Conservation (phyloP, 2,113 vertebrate genomes). For the Cyrtonyx montezumae region DNA sequence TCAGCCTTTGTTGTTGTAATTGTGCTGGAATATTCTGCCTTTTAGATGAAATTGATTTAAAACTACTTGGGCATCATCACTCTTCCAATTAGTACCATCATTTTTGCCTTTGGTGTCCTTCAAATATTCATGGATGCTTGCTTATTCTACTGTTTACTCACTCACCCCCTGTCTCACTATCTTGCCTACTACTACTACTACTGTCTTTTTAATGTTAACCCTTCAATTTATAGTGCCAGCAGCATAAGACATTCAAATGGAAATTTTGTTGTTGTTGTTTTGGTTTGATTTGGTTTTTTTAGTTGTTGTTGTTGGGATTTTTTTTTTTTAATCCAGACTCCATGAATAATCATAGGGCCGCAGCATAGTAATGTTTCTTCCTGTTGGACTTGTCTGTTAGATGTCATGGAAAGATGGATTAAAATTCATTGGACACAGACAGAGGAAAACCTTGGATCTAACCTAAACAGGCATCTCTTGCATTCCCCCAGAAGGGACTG, state of each 20-base stretch:
- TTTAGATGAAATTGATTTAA: conserved; percentile 3
- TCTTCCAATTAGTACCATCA: background rate
- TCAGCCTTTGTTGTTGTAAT: background rate
- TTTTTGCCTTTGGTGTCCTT: conserved; percentile 32
- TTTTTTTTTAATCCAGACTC: background rate
- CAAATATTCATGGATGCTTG: background rate
- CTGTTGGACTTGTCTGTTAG: conserved; percentile 22
- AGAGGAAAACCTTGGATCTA: background rate
- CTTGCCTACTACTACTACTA: background rate
- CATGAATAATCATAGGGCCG: conserved; percentile 33
- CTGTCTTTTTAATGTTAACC: conserved; percentile 25
- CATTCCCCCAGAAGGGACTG: background rate
- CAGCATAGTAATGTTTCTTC: background rate
- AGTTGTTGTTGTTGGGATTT: no score
- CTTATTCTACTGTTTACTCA: background rate
- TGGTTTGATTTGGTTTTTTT: no score
- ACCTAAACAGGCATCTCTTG: background rate
- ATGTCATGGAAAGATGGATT: background rate
- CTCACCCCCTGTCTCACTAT: background rate
- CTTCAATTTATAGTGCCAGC: background rate
- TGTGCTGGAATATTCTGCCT: background rate
- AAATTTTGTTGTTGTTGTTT: background rate
- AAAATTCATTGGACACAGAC: conserved; percentile 21
- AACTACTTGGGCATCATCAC: conserved; percentile 13
- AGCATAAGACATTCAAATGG: background rate